Base-by-base conservation (phyloP, 2,113 vertebrate species). In the Thermophis baileyi region DNA sequence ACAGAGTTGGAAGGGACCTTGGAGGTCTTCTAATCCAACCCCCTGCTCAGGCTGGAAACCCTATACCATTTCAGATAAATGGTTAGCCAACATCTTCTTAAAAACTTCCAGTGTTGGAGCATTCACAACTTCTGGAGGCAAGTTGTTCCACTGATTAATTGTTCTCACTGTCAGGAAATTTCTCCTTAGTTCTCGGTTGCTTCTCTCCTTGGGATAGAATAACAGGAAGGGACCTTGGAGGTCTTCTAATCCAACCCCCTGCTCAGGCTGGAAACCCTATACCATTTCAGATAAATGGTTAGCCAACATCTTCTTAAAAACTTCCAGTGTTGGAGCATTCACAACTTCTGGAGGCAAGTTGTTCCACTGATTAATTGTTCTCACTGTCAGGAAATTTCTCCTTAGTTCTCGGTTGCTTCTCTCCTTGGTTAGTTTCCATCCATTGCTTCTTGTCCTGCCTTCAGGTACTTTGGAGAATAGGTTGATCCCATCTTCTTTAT, bases 401-500 rank as follows among this genome's bases (percentile, higher is more conserved):
- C 27, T 63, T 30, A 30, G 3, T 30, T 63, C 57, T 12, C 0
- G 1, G 10, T 63, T 63, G 27, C 27, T 30, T 12, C 10, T 12
- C 57, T 63, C 57, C 57, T 63, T 63, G 57, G 1, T 63, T 63
- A 12, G 3, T 63, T 63, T 30, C 27, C 10, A 30, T 0, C 27
- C 3, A 0, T 12, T 30, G 27, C 1, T 60, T 30, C 25, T 60
- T 60, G 1, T 60, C 10, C 9, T 60, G 24, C 22, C 22, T 20
- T 55, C 54, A 55, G 54, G 2, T 55, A 2, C 22, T 55, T 55
- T 24, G 54, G 54, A 24, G 6, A 55, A 24, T 8, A 55, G 4
- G 0, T 8, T 8, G 20, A 53, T 4, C 0, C 5, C 18, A 1
- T 22, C 20, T 54, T 54, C 20, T 54, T 54, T 22, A 5, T 2